A percentile compares a stretch with the other conserved stretches of the same genome.
Conservation (phyloP, 2,113 vertebrate species). For the Planiliza haematocheilus region DNA sequence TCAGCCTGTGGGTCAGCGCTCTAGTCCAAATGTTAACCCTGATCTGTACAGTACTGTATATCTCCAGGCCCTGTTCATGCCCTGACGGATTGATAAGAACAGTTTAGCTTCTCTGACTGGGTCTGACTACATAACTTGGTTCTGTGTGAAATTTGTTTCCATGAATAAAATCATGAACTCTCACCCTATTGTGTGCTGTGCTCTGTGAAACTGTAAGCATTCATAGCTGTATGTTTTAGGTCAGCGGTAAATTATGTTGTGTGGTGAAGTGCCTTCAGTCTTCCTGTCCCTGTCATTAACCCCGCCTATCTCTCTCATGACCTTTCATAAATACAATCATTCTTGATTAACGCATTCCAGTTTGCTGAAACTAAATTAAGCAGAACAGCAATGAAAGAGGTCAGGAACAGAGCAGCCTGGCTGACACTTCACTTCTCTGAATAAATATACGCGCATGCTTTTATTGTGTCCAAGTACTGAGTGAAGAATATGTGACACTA, state of each 20-base stretch:
- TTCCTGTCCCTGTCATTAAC: conserved; percentile 23
- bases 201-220: conserved; percentile 21
- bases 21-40: conserved; percentile 21
- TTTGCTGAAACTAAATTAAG: conserved; percentile 8
- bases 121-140: conserved; percentile 18
- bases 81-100: conserved; percentile 15
- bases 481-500: neutral
- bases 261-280: conserved; percentile 14
- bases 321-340: neutral
- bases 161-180: conserved; percentile 59
- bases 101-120: no score
- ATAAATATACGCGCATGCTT: conserved; percentile 3
- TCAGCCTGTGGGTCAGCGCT: conserved; percentile 36
- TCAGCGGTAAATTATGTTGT: conserved; percentile 1
- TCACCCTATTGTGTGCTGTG: conserved; percentile 19
- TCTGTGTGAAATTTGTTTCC: conserved; percentile 41
- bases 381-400: conserved; percentile 1
- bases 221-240: neutral
- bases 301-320: neutral
- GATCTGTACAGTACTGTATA: conserved; percentile 45
- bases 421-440: neutral
- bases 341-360: neutral
- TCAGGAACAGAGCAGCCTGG: conserved; percentile 13
- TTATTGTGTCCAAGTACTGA: conserved; percentile 1
- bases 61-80: conserved; percentile 10